Base-by-base conservation (phyloP, 2,113 vertebrate species). In the Galeopterus variegatus region DNA sequence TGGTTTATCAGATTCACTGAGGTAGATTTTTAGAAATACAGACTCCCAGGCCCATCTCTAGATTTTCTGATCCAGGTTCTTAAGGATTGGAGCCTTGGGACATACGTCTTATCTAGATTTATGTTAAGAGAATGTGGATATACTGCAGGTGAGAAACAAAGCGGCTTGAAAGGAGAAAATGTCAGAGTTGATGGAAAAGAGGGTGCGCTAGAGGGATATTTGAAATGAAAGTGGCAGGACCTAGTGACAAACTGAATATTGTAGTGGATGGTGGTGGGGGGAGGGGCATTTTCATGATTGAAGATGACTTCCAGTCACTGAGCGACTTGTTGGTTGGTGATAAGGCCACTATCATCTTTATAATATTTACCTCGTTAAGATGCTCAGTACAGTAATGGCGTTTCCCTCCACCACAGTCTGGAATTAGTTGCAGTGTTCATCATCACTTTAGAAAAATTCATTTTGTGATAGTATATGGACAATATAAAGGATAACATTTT, bases 281-380 rank as follows among this genome's bases (percentile, higher is more conserved):
- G 86, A 28, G 50, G 56, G 8, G 41, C 62, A 4, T 76, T 95
- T 90, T 87, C n/a, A 33, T 19, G 6, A 58, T 24, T 80, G 31
- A 73, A 28, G 65, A 72, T 75, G 28, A 86, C n/a, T 69, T 93
- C 52, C 23, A 60, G 18, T 56, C 65, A 41, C 11, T 82, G n/a
- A 81, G 41, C 31, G 6, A 88, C 62, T 48, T 90, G 41, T 73
- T 89, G n/a, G n/a, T 13, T 86, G 45, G 19, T 76, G 48, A 75
- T 58, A 56, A 93, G 62, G 11, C 60, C 31, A 64, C 88, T 64
- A 77, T 77, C 67, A 65, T 93, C 45, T 88, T 73, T 50, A 24
- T 54, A 69, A 77, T 93, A 54, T 90, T 93, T 90, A 72, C 50
- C 31, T 93, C 64, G 72, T 62, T 50, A 41, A 67, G 54, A 95